Evolutionary conservation across 2,797 vertebrate species (phyloP), one percentile per base, ranked within the genome.

Genomic region (Fistularia commersonii): DNA sequence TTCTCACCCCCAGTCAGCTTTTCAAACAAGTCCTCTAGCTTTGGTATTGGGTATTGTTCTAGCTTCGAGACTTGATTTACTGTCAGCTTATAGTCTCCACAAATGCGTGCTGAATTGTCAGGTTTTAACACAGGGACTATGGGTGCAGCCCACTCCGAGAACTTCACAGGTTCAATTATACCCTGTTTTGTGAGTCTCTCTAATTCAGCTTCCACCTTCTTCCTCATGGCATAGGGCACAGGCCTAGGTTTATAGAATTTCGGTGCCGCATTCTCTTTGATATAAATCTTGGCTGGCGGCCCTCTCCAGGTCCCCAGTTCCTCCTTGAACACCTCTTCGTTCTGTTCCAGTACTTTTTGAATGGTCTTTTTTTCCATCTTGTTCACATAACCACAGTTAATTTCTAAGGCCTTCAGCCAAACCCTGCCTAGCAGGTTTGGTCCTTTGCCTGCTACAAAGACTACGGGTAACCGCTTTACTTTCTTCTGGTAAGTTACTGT

Each of bases 1-100:
- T 12, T 9, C 32, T 15, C 14, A 7, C 9, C 40, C 15, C 10
- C 40, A 1, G n/a, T 7, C 3, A 51, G 32, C 3, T 8, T 32
- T 33, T 23, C 8, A 13, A 41, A 71, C 14, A 66, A 8, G 11
- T 66, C 34, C n/a, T 54, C 47, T 9, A 48, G 9, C 41, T 33
- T 55, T 1, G 55, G 61, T 5, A 59, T 47, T 2, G 54, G 60
- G 15, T 52, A 55, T 6, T 61, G 47, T 14, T 61, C 58, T 1
- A 63, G 33, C 8, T 59, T 45, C 23, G 62, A 63, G 1, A 50
- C 45, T 6, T 11, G 23, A 8, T 70, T 70, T 6, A 66, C 47
- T 7, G 55, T 72, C 14, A 72, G 8, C 43, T 64, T 66, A 11
- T 56, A 64, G 23, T 63, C 67, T n/a, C 45, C 37, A 2, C 48